Percentiles rank a stretch among this genome's conserved stretches.
phyloP scores from a whole-genome alignment of 1,140 invertebrate species.

The Ctenoplectra terminalis region DNA sequence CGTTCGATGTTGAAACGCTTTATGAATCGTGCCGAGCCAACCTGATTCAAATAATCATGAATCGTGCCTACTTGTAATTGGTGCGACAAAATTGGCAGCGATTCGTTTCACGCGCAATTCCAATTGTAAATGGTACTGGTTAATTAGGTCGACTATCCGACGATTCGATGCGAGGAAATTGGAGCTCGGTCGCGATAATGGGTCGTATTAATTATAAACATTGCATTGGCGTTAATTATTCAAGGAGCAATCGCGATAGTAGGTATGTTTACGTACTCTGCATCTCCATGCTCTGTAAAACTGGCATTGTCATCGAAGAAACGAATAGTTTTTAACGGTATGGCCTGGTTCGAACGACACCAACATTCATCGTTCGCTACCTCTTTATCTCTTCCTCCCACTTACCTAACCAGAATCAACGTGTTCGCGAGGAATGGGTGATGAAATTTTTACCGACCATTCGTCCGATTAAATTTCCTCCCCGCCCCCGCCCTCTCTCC shows the following conservation, averaged over 20 bases:
- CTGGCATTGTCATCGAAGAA: slow-evolving; percentile 10
- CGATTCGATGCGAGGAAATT: slow-evolving; percentile 64
- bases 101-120: slow-evolving; percentile 45
- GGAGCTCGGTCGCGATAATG: slow-evolving; percentile 59
- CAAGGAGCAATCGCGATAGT: slow-evolving; percentile 30
- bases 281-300: neutral
- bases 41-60: neutral
- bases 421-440: neutral
- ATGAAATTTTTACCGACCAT: slow-evolving; percentile 28
- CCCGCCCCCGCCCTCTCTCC: no score
- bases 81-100: slow-evolving; percentile 39
- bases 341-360: neutral
- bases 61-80: slow-evolving; percentile 31
- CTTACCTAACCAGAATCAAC: neutral
- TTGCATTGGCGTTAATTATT: slow-evolving; percentile 57
- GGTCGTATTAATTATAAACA: slow-evolving; percentile 65
- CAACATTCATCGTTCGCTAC: slow-evolving; percentile 12
- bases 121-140: slow-evolving; percentile 62
- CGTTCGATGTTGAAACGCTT: neutral
- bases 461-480: slow-evolving; percentile 34
- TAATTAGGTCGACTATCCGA: slow-evolving; percentile 67
- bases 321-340: slow-evolving; percentile 31
- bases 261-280: slow-evolving; percentile 4
- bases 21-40: neutral
- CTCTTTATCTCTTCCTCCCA: no score